Evolutionary conservation across 2,113 vertebrate genomes (phyloP), one percentile per base, ranked within the genome.

Genomic region (Clarias batrachus): DNA sequence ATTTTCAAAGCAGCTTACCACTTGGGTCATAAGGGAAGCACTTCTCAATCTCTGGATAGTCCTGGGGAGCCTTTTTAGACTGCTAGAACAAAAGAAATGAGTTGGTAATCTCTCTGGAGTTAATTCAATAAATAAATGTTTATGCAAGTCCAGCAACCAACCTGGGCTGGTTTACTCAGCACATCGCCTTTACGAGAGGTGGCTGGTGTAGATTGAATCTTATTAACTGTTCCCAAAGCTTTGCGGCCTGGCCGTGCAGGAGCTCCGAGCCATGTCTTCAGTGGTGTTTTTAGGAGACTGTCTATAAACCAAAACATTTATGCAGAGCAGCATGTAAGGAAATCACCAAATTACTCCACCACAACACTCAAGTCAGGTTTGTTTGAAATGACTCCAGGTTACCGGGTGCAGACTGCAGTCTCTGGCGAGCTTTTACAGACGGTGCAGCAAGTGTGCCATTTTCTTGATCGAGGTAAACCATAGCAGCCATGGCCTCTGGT

Each of bases 341-440:
- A 60, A 54, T 57, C 62, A 73, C 16, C 13, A 19, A 27, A 60
- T 16, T 16, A 73, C 0, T 79, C 9, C 9, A 59, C 14, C 37
- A 74, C 41, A 70, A 70, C 66, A 3, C 27, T 71, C 33, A 37
- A 74, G 10, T 52, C 21, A 17, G 25, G 17, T 56, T 56, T 11
- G 52, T 19, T 14, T 30, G 8, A 62, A 62, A 33, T 33, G 27
- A 25, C 30, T 41, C 30, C 78, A 37, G 27, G 86, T 57, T 73
- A 91, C 89, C 90, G 70, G 91, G 87, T 54, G 91, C 91, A 0
- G 91, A 92, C 13, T 87, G 86, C 17, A 92, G 87, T 70, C 91
- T 89, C 74, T 84, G 84, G 19, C 89, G 91, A 70, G 60, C 68
- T 76, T 90, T 90, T 33, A 88, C 4, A 12, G 77, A 84, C n/a